Conservation (phyloP, 2,888 invertebrate species). For the Torymus auratus region DNA sequence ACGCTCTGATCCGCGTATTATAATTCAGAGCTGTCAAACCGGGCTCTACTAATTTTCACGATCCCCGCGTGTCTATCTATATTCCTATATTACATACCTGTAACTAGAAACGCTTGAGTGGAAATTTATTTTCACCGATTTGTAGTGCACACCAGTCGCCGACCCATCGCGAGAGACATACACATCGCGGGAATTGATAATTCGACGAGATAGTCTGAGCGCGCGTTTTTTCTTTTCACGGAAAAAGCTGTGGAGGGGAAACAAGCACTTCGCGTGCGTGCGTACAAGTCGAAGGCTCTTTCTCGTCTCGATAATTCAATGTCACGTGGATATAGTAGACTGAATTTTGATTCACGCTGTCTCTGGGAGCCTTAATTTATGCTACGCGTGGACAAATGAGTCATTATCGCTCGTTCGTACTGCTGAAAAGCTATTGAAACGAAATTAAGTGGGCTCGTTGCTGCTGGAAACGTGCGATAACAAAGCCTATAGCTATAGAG, state of each 20-base stretch:
- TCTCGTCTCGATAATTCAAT: constrained; percentile 13
- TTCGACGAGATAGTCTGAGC: constrained; percentile 5
- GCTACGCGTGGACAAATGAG: constrained; percentile 12
- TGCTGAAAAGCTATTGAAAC: neutral
- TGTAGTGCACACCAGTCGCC: neutral
- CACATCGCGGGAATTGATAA: constrained; percentile 31
- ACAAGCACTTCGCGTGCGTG: constrained; percentile 14
- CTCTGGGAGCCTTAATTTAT: constrained; percentile 17
- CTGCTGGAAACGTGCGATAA: constrained; percentile 23
- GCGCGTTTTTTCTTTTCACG: neutral
- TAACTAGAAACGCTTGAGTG: too few species aligned
- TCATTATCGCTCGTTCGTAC: constrained; percentile 32
- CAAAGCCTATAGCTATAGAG: constrained; percentile 7
- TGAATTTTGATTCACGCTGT: constrained; percentile 34
- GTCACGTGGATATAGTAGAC: constrained; percentile 5
- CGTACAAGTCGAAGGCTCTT: neutral
- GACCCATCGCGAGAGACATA: neutral
- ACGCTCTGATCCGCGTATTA: too few species aligned
- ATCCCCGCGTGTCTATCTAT: neutral
- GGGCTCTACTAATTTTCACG: too few species aligned
- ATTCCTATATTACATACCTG: too few species aligned
- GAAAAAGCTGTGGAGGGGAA: neutral
- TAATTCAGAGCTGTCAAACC: too few species aligned
- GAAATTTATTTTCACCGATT: constrained; percentile 21
- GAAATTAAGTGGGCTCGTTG: constrained; percentile 12